Base-by-base conservation (phyloP, 2,797 vertebrate species). In the Poecilia picta region DNA sequence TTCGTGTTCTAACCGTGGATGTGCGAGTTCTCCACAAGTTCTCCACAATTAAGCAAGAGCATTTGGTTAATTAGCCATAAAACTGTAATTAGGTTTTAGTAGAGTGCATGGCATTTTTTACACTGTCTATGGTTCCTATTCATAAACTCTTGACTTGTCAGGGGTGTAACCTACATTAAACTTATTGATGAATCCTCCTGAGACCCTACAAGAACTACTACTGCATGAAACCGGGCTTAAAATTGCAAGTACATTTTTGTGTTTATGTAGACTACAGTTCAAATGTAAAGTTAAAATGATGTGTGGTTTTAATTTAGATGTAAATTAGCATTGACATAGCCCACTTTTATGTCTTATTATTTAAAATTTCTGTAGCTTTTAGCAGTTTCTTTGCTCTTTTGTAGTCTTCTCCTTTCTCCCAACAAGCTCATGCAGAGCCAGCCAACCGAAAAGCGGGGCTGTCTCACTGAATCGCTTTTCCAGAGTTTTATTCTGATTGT, bases 401-500 rank as follows among this genome's bases (percentile, higher is more conserved):
- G 4, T 49, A 51, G 31, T 79, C 81, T 46, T 76, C 47, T 76
- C 77, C 18, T 46, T 43, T 81, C 78, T 46, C 62, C 28, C n/a
- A 84, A 72, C 51, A 47, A 33, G 49, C 75, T 87, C 51, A 78
- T 79, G 55, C 68, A 81, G 73, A 79, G 59, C 45, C 39, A 11
- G 75, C 82, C 83, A 81, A 80, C 81, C 41, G n/a, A 72, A 76
- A 59, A 89, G 82, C 59, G 84, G 77, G 41, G 36, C 72, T 83
- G 82, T 89, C 80, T 85, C 81, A 81, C 84, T 86, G 78, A 83
- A 86, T 82, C 62, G 18, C 43, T 80, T 90, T 81, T 87, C 86
- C 78, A 68, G 83, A 85, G 91, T 80, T 85, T 82, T 87, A 78
- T 59, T 81, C 70, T 53, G 23, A 59, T 77, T 66, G 46, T 71